Conservation (phyloP, 2,113 vertebrate species). For the Bubo bubo region DNA sequence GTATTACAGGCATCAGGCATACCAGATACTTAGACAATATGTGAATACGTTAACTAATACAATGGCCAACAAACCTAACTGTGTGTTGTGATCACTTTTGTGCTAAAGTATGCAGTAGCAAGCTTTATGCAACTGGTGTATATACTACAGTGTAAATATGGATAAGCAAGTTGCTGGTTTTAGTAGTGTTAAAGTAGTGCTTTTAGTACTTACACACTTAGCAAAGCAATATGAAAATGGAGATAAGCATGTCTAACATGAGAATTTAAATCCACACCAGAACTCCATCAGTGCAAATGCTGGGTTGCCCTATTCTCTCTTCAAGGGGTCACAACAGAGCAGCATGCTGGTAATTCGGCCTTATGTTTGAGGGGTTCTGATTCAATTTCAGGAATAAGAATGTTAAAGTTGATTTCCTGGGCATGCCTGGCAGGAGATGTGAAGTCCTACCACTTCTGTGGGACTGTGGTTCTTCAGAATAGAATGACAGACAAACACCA, state of each 20-base stretch:
- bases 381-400: background rate
- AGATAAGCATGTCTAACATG: background rate
- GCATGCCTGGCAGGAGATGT: background rate
- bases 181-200: background rate
- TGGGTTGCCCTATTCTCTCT: background rate
- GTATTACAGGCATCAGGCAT: background rate
- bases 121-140: background rate
- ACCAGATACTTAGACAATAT: background rate
- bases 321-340: background rate
- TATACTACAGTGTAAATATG: fast-evolving
- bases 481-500: background rate
- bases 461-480: background rate
- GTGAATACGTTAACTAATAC: background rate
- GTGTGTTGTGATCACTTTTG: background rate
- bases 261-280: background rate
- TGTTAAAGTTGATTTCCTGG: background rate
- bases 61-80: background rate
- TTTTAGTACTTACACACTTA: background rate
- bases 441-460: background rate
- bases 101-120: background rate
- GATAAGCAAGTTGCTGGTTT: background rate
- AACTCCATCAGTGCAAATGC: background rate
- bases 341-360: background rate
- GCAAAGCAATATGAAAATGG: background rate
- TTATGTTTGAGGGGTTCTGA: background rate